phyloP scores from a whole-genome alignment of 2,888 invertebrate genomes.

The Scrobipalpa atriplicella region DNA sequence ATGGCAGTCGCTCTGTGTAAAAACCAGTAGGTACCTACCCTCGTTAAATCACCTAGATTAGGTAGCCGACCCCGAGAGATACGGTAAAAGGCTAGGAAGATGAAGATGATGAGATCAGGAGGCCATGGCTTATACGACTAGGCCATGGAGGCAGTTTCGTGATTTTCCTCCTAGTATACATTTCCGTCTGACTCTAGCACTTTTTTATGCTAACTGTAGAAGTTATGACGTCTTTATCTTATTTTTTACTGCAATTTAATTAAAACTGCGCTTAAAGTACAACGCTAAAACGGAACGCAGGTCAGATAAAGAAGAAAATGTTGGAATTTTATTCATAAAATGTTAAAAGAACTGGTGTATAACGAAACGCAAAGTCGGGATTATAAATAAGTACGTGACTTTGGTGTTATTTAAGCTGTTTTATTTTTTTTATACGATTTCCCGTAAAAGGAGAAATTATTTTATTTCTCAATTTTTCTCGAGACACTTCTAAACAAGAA shows the following conservation, averaged over 20 bases:
- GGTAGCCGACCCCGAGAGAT: too few species aligned
- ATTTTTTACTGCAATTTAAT: slow-evolving; percentile 18
- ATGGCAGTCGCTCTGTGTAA: too few species aligned
- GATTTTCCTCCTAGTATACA: slow-evolving; percentile 16
- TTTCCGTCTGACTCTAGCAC: slow-evolving; percentile 16
- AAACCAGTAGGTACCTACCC: too few species aligned
- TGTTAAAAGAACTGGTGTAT: background rate
- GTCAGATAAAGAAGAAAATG: slow-evolving; percentile 4
- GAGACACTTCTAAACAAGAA: too few species aligned
- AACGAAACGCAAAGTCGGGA: background rate
- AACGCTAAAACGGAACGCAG: background rate
- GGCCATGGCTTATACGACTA: too few species aligned
- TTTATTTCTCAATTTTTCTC: too few species aligned
- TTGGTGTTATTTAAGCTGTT: background rate
- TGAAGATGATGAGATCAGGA: too few species aligned
- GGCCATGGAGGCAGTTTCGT: too few species aligned
- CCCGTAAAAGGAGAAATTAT: too few species aligned
- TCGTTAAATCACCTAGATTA: too few species aligned
- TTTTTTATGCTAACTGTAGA: slow-evolving; percentile 9
- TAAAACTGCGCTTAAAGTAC: background rate
- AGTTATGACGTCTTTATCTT: slow-evolving; percentile 2
- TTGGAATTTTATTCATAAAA: slow-evolving; percentile 5
- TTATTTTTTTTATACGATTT: too few species aligned
- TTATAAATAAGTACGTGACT: background rate
- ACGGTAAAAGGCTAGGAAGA: too few species aligned